Evolutionary conservation across 2,797 vertebrate genomes (phyloP).

Genomic region (Neopelma chrysocephalum): DNA sequence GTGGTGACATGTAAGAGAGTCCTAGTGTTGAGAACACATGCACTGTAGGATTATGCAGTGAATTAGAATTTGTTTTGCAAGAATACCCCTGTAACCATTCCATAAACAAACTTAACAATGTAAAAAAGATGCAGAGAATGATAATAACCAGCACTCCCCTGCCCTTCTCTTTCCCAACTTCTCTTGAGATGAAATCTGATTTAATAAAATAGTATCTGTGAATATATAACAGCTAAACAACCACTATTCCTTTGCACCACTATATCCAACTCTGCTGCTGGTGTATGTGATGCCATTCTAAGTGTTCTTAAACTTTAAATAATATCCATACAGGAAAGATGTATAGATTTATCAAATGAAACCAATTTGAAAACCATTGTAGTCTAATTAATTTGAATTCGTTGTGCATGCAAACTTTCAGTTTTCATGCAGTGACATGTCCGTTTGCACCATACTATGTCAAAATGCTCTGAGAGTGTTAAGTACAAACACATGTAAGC

Average conservation of each 20-base stretch:
- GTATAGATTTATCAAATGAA: background rate
- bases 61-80: constrained; percentile 33
- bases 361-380: background rate
- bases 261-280: background rate
- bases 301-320: background rate
- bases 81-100: background rate
- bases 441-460: background rate
- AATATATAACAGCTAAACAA: background rate
- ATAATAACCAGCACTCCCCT: background rate
- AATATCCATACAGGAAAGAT: background rate
- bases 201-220: background rate
- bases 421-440: background rate
- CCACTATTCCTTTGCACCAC: background rate
- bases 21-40: background rate
- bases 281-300: background rate
- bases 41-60: background rate
- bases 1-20: background rate
- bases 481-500: background rate
- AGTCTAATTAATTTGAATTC: background rate
- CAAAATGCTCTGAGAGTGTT: background rate
- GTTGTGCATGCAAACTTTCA: background rate
- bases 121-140: background rate
- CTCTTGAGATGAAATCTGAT: background rate
- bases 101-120: background rate
- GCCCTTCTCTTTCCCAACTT: constrained; percentile 5